A percentile compares a stretch with the other conserved stretches of the same genome.
These are phyloP conservation scores for Poecile atricapillus DNA, from an alignment of 2,113 vertebrate genomes.

Conservation along the genomic window DNA sequence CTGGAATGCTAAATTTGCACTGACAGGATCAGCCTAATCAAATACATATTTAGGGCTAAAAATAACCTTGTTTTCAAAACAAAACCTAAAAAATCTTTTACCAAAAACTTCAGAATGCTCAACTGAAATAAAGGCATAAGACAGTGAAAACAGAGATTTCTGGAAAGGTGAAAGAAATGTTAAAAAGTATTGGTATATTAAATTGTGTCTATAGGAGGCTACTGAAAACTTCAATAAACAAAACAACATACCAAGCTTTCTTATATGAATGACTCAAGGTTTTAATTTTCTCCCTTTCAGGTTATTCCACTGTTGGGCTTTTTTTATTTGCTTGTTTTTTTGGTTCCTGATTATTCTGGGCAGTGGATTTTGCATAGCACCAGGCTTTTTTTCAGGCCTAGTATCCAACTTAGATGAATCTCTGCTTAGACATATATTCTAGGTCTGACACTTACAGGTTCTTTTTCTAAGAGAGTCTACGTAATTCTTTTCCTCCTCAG, in stretches of 20 bases:
- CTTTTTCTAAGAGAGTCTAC: background rate
- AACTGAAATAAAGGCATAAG: background rate
- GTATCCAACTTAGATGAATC: background rate
- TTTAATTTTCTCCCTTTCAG: background rate
- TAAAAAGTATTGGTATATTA: background rate
- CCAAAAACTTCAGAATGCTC: background rate
- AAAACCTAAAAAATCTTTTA: background rate
- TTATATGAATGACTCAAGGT: background rate
- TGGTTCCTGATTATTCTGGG: background rate
- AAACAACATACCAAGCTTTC: background rate
- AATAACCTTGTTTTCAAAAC: background rate
- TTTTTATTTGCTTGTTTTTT: background rate
- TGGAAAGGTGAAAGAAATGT: background rate
- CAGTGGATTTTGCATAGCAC: background rate
- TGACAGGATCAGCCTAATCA: background rate
- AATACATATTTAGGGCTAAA: background rate
- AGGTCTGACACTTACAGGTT: background rate
- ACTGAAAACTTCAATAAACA: background rate
- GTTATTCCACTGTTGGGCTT: accelerated
- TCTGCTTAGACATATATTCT: background rate
- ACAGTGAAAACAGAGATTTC: background rate
- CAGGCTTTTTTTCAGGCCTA: background rate
- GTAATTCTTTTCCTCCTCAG: background rate
- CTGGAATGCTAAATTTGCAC: background rate
- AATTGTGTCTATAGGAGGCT: background rate